Conservation (phyloP, 2,113 vertebrate genomes). For the Plectropomus leopardus region DNA sequence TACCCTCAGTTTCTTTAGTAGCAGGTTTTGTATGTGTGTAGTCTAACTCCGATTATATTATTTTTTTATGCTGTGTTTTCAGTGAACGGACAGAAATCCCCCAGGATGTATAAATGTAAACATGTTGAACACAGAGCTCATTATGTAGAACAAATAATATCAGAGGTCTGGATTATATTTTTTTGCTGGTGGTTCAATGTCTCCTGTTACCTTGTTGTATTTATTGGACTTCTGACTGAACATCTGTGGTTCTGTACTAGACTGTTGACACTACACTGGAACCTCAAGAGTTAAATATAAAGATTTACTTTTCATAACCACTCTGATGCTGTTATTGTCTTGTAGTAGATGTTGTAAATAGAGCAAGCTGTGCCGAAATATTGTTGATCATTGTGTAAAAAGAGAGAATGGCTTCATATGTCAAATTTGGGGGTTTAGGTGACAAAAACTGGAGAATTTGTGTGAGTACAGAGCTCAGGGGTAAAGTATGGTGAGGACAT, state of each 20-base stretch:
- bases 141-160: not conserved
- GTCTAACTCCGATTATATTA: constrained; percentile 13
- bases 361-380: not conserved
- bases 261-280: constrained; percentile 15
- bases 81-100: not conserved
- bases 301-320: constrained; percentile 41
- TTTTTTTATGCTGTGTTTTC: constrained; percentile 22
- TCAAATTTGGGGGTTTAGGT: not conserved
- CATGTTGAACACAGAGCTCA: not conserved
- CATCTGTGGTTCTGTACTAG: not conserved
- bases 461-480: not conserved
- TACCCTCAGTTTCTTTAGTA: constrained; percentile 8
- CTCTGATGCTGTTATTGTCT: not conserved
- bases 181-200: constrained; percentile 10
- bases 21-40: not conserved
- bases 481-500: too few species aligned
- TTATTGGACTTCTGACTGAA: constrained; percentile 48
- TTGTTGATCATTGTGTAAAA: too few species aligned
- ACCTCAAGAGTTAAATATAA: constrained; percentile 24
- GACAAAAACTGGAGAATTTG: not conserved
- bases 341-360: not conserved
- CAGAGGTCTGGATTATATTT: constrained; percentile 7
- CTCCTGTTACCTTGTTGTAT: constrained; percentile 29
- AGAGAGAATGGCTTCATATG: not conserved
- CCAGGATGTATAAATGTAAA: not conserved